Conservation (phyloP, 1,140 invertebrate species). For the Dinoponera quadriceps region DNA sequence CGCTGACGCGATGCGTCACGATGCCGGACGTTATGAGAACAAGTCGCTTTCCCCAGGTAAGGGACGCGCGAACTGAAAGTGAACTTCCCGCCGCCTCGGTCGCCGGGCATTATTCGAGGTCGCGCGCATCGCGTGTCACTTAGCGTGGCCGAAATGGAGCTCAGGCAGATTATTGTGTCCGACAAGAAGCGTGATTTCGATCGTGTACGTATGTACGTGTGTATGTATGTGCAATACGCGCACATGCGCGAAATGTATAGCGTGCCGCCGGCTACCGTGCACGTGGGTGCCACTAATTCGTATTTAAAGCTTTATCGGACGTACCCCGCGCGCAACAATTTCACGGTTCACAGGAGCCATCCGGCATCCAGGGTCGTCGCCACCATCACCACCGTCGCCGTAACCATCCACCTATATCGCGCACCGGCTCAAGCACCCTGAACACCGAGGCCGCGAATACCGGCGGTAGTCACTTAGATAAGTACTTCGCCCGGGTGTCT, state of each 20-base stretch:
- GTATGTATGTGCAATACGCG: too few species aligned
- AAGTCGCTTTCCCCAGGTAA: background rate
- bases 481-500: constrained; percentile 32
- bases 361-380: constrained; percentile 39
- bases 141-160: background rate
- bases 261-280: constrained; percentile 35
- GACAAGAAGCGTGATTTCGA: background rate
- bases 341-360: constrained; percentile 81
- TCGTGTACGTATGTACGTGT: too few species aligned
- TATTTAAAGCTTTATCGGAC: constrained; percentile 84
- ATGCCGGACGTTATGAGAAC: background rate
- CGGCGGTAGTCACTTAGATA: constrained; percentile 52
- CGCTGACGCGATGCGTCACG: background rate
- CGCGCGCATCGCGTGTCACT: background rate
- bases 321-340: constrained; percentile 81
- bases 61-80: background rate
- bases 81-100: background rate
- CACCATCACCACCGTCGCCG: constrained; percentile 31
- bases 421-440: constrained; percentile 40
- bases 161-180: constrained; percentile 4
- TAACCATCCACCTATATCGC: constrained; percentile 61
- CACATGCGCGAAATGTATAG: background rate
- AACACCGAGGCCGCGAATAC: constrained; percentile 20
- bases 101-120: background rate
- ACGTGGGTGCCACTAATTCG: constrained; percentile 79